A percentile compares a stretch with the other conserved stretches of the same genome.
phyloP scores from a whole-genome alignment of 2,797 vertebrate species.

The Urosaurus nigricauda region DNA sequence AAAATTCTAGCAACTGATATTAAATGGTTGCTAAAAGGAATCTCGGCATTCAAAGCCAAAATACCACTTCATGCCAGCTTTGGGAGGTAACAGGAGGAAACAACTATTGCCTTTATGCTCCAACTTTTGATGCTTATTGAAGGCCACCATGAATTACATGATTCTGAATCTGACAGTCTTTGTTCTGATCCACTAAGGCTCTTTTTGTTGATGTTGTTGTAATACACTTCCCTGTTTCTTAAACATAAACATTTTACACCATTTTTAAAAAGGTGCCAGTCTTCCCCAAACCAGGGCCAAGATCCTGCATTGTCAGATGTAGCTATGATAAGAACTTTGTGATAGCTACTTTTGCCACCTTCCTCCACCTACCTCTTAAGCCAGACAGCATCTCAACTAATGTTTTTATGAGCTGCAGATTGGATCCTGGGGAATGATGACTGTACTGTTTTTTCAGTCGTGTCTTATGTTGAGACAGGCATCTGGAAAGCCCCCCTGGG shows the following conservation, averaged over 20 bases:
- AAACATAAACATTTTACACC: neutral
- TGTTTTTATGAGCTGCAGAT: too few species aligned
- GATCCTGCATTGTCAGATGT: neutral
- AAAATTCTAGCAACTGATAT: neutral
- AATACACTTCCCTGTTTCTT: neutral
- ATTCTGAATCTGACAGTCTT: neutral
- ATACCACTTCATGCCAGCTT: neutral
- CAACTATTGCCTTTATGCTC: neutral
- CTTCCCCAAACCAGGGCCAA: neutral
- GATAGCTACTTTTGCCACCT: too few species aligned
- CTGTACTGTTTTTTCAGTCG: too few species aligned
- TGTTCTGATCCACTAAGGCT: neutral
- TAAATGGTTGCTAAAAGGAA: neutral
- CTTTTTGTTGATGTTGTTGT: too few species aligned
- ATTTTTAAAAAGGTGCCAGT: neutral
- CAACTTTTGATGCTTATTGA: neutral
- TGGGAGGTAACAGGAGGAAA: neutral
- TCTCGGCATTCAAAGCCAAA: neutral
- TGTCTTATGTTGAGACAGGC: too few species aligned
- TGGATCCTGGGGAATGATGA: too few species aligned
- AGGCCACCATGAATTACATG: neutral
- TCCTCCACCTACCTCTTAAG: too few species aligned
- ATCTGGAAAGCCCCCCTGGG: too few species aligned
- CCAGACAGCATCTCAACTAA: too few species aligned
- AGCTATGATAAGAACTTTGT: too few species aligned